Evolutionary conservation across 2,888 invertebrate genomes (phyloP).

Genomic region (Tiphia femorata): DNA sequence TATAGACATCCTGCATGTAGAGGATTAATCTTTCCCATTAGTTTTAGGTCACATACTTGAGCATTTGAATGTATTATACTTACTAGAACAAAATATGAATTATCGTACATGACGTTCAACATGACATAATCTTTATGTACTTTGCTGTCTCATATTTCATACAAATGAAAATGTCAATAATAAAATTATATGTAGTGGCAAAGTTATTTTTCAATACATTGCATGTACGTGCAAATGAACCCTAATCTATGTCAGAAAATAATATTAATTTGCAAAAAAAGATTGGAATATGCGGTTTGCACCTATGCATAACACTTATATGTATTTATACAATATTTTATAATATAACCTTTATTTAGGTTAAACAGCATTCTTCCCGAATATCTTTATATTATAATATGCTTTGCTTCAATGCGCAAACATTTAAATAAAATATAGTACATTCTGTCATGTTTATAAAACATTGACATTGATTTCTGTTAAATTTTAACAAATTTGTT

Average conservation of each 20-base stretch:
- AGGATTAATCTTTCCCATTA: no score
- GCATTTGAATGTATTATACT: no score
- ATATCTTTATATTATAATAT: slow-evolving; percentile 57
- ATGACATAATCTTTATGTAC: no score
- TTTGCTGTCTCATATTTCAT: neutral
- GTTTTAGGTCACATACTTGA: no score
- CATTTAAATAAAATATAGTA: slow-evolving; percentile 66
- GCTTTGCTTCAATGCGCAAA: slow-evolving; percentile 60
- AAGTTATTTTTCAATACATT: neutral
- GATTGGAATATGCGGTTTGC: slow-evolving; percentile 55
- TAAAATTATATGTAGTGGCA: neutral
- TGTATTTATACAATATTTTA: slow-evolving; percentile 40
- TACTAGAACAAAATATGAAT: no score
- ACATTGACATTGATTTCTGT: slow-evolving; percentile 67
- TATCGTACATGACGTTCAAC: no score
- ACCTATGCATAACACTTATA: slow-evolving; percentile 55
- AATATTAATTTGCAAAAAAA: slow-evolving; percentile 54
- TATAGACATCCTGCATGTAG: no score
- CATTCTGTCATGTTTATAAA: slow-evolving; percentile 67
- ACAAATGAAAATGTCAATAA: neutral
- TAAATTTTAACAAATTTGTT: slow-evolving; percentile 67
- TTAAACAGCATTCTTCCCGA: slow-evolving; percentile 61
- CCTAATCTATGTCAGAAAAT: neutral
- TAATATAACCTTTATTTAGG: slow-evolving; percentile 55
- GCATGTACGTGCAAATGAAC: neutral